Evolutionary conservation across 2,797 vertebrate genomes (phyloP), one percentile per base, ranked within the genome.

Genomic region (Halcyon badia): DNA sequence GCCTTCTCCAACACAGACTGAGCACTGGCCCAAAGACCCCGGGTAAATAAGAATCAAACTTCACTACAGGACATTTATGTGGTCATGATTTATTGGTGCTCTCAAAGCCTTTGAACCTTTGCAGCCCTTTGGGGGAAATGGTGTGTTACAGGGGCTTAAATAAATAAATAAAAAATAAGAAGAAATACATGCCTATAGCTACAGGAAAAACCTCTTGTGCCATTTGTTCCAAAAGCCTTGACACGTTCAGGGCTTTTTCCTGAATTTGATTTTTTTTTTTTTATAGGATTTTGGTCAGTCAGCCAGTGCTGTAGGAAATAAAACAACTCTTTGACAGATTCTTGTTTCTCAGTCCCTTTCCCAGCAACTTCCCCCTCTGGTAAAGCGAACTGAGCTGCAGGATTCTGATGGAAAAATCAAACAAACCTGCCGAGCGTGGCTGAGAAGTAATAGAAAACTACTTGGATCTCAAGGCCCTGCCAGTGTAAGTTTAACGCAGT

Each of bases 1-100:
- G 95, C 94, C 81, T 96, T 44, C 48, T 95, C 91, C 95, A 96
- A 95, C 94, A 90, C 93, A 97, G 92, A 90, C 97, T 96, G 95
- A 97, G 90, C 87, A 70, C 94, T 97, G 97, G 96, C 97, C 94
- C 95, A 96, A 96, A 97, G 95, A 97, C 96, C 96, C 96, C 49
- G 92, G 96, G 96, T 97, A 98, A 97, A 97, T 97, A 97, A 97
- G 95, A 97, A 97, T 97, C 96, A 97, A 97, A 94, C 95, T 96
- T 97, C 93, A 82, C 94, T 95, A 95, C 84, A 89, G 96, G 97
- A 97, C 97, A 85, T 97, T 98, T 97, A 97, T 97, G 96, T 95
- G 95, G 94, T 58, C 62, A 2, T 97, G 95, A 97, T 97, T 97
- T 98, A 97, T 97, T 18, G 83, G 92, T 89, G 66, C 96, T 96